A percentile compares a stretch with the other conserved stretches of the same genome.
Evolutionary conservation across 2,113 vertebrate species (phyloP).

Genomic region (Ibidorhyncha struthersii): DNA sequence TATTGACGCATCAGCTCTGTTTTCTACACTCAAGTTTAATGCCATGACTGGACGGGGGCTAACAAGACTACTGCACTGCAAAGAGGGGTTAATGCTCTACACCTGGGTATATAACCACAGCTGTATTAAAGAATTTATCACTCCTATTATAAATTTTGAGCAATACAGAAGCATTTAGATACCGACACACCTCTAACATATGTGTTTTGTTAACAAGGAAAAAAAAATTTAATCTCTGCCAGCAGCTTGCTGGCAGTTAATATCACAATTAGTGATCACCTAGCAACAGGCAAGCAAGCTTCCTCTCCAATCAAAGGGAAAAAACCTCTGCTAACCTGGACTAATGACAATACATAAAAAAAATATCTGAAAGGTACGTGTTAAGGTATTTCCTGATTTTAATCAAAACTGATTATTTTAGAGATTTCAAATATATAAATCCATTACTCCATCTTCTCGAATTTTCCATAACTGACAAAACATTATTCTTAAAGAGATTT

Average conservation of each 20-base stretch:
- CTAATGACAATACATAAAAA: conserved; percentile 59
- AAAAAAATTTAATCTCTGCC: conserved; percentile 59
- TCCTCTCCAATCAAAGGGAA: conserved; percentile 64
- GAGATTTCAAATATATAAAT: conserved; percentile 13
- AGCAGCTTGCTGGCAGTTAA: conserved; percentile 71
- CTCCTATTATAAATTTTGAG: not conserved
- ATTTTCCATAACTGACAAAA: conserved; percentile 10
- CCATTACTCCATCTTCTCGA: not conserved
- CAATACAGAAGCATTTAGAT: not conserved
- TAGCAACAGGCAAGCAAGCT: conserved; percentile 75
- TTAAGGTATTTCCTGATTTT: conserved; percentile 27
- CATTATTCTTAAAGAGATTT: conserved; percentile 17
- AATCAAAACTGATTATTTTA: conserved; percentile 21
- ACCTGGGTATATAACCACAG: not conserved
- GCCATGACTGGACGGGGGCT: fast-evolving
- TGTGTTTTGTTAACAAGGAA: conserved; percentile 64
- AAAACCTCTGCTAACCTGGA: conserved; percentile 22
- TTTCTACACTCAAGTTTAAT: not conserved
- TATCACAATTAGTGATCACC: conserved; percentile 77
- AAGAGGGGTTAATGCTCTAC: not conserved
- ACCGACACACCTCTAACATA: conserved; percentile 17
- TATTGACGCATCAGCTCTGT: not conserved
- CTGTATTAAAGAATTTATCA: not conserved
- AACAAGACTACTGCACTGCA: not conserved
- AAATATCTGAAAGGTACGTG: conserved; percentile 35